A percentile compares a stretch with the other conserved stretches of the same genome.
phyloP scores from a whole-genome alignment of 35 echinoderm and acorn worm genomes.

The Apostichopus californicus region DNA sequence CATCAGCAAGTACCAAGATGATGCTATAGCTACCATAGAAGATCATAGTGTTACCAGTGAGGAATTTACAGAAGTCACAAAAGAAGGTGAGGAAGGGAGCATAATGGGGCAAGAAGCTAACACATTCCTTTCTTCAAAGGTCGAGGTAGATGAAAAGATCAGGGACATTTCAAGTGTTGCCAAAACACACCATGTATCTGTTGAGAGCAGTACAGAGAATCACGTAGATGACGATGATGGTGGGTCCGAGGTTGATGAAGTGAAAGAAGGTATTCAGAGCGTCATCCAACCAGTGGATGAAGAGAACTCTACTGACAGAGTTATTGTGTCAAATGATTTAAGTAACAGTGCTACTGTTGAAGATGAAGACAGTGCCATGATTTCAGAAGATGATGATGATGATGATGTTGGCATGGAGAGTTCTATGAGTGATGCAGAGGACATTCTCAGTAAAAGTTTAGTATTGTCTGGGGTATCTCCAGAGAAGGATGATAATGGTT shows the following conservation, averaged over 20 bases:
- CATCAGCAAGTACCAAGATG: too few relatives aligned
- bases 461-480: slow-evolving; percentile 44
- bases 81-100: not conserved
- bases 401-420: slow-evolving; percentile 26
- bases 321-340: not conserved
- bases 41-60: not conserved
- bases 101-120: not conserved
- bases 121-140: not conserved
- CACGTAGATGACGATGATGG: not conserved
- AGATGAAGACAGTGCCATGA: not conserved
- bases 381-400: not conserved
- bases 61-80: not conserved
- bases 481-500: slow-evolving; percentile 23
- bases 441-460: slow-evolving; percentile 52
- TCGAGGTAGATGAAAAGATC: not conserved
- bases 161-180: not conserved
- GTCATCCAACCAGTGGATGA: not conserved
- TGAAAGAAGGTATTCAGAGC: slow-evolving; percentile 5
- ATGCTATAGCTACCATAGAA: not conserved
- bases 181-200: not conserved
- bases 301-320: not conserved
- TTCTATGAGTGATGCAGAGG: slow-evolving; percentile 33
- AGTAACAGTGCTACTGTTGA: not conserved
- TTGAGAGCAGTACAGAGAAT: not conserved
- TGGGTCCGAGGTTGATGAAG: not conserved